phyloP scores from a whole-genome alignment of 2,797 vertebrate genomes.

The Coranthus polyacanthus region DNA sequence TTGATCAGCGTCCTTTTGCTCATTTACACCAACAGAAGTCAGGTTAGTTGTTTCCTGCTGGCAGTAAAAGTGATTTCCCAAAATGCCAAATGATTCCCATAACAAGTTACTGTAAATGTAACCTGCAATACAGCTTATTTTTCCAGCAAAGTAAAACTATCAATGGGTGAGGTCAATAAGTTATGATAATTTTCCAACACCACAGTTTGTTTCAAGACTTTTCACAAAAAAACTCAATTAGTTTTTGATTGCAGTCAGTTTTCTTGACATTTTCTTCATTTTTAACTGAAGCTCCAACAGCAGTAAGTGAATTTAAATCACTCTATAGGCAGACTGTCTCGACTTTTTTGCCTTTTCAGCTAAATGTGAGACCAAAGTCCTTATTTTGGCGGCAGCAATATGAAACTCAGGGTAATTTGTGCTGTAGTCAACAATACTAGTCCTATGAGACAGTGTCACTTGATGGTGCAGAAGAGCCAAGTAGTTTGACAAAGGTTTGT shows the following conservation, averaged over 20 bases:
- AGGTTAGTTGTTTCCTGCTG: too few relatives aligned
- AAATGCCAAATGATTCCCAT: too few relatives aligned
- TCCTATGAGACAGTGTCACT: slow-evolving; percentile 20
- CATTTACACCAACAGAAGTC: too few relatives aligned
- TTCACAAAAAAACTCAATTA: too few relatives aligned
- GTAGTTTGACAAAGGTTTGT: slow-evolving; percentile 41
- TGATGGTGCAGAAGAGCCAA: slow-evolving; percentile 17
- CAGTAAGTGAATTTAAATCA: neutral
- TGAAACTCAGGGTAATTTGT: slow-evolving; percentile 21
- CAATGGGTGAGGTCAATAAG: too few relatives aligned
- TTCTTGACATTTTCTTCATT: too few relatives aligned
- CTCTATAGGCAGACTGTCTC: neutral
- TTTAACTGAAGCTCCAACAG: too few relatives aligned
- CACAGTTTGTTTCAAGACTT: neutral
- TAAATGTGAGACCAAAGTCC: neutral
- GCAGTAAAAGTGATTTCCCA: too few relatives aligned
- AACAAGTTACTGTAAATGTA: too few relatives aligned
- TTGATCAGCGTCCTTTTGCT: too few relatives aligned
- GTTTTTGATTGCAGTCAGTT: neutral
- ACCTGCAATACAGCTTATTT: too few relatives aligned
- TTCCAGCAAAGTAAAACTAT: too few relatives aligned
- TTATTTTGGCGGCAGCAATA: slow-evolving; percentile 1
- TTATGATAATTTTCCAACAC: neutral
- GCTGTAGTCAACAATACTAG: slow-evolving; percentile 21
- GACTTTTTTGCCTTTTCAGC: neutral